phyloP scores from a whole-genome alignment of 2,113 vertebrate species.

The Clarias gariepinus region DNA sequence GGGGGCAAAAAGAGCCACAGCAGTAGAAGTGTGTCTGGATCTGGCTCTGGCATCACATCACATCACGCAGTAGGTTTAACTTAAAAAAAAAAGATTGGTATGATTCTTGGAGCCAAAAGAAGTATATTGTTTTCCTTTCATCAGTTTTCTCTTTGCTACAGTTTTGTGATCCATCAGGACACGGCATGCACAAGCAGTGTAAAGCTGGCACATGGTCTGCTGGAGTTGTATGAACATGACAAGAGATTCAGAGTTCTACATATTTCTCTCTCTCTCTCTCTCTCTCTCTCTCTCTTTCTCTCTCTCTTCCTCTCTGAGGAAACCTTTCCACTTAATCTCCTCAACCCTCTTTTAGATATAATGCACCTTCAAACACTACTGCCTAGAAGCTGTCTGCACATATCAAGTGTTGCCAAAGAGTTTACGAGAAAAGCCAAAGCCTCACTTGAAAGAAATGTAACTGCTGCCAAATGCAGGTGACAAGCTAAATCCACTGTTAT shows the following conservation, averaged over 20 bases:
- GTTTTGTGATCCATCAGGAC: slow-evolving; percentile 13
- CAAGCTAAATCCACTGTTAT: slow-evolving; percentile 28
- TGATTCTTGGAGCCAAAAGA: neutral
- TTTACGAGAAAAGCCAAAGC: slow-evolving; percentile 30
- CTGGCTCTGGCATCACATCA: neutral
- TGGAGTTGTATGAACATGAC: slow-evolving; percentile 25
- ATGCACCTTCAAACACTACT: slow-evolving; percentile 43
- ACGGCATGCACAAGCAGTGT: neutral
- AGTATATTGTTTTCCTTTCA: slow-evolving; percentile 10
- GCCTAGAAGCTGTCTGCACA: slow-evolving; percentile 38
- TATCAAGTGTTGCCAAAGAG: slow-evolving; percentile 42
- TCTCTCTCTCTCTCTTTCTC: slow-evolving; percentile 9
- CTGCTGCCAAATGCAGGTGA: slow-evolving; percentile 40
- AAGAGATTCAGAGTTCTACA: slow-evolving; percentile 16
- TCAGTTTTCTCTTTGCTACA: neutral
- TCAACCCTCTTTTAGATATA: slow-evolving; percentile 26
- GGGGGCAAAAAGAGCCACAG: neutral
- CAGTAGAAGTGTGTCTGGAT: neutral
- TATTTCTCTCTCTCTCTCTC: slow-evolving; percentile 24
- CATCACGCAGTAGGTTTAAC: neutral
- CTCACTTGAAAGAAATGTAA: slow-evolving; percentile 41
- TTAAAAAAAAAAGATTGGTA: neutral
- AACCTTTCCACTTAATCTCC: slow-evolving; percentile 38
- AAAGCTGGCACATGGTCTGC: slow-evolving; percentile 13
- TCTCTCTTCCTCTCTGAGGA: neutral